These are phyloP conservation scores for Cichladusa arquata DNA, from an alignment of 2,113 vertebrate genomes.

Conservation along the genomic window DNA sequence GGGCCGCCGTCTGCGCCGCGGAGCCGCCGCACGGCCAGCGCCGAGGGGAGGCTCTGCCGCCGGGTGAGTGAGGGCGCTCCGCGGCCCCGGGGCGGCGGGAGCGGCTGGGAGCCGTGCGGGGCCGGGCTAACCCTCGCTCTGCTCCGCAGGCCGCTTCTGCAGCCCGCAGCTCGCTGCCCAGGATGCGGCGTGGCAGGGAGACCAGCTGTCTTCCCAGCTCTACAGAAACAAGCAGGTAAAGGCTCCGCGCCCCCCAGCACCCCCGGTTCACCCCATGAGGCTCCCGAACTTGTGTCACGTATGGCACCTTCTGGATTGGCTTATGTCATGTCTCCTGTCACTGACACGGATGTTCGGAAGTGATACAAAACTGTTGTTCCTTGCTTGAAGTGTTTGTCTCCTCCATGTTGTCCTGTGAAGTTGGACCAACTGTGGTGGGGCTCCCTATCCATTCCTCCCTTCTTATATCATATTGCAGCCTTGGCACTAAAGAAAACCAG, in stretches of 20 bases:
- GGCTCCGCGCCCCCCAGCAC: fast-evolving
- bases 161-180: not conserved
- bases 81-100: not conserved
- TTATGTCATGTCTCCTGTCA: not conserved
- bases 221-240: conserved; percentile 90
- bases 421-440: not conserved
- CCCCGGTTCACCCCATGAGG: not conserved
- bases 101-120: not conserved
- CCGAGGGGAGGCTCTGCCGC: conserved; percentile 63
- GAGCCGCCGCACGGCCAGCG: conserved; percentile 72
- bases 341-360: fast-evolving
- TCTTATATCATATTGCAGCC: not conserved
- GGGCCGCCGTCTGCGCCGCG: conserved; percentile 80
- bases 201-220: conserved; percentile 85
- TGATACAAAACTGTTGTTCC: not conserved
- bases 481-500: not conserved
- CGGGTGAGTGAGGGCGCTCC: conserved; percentile 70
- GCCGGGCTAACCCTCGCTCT: not conserved
- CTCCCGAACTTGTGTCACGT: not conserved
- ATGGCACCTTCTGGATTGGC: not conserved
- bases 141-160: conserved; percentile 39
- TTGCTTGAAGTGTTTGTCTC: not conserved
- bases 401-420: not conserved
- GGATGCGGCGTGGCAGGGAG: conserved; percentile 70
- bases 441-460: not conserved